phyloP scores from a whole-genome alignment of 2,113 vertebrate species.

The Morone chrysops region DNA sequence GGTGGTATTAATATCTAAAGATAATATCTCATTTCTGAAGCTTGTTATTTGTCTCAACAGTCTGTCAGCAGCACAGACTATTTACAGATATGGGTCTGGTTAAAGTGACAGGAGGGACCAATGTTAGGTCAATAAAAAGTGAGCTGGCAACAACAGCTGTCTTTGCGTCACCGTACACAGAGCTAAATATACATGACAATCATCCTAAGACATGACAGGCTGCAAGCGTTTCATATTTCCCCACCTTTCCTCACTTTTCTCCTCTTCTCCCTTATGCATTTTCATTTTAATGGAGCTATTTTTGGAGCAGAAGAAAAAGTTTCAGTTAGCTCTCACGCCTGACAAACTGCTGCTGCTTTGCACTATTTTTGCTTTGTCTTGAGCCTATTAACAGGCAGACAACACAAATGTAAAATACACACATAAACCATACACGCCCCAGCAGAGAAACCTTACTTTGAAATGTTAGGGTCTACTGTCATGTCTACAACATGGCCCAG shows the following conservation, averaged over 20 bases:
- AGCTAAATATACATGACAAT: slow-evolving; percentile 77
- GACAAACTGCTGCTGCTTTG: slow-evolving; percentile 63
- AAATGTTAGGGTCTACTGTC: slow-evolving; percentile 72
- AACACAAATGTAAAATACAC: slow-evolving; percentile 52
- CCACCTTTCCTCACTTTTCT: background rate
- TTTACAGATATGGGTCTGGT: slow-evolving; percentile 71
- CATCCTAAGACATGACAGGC: slow-evolving; percentile 60
- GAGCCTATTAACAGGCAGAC: slow-evolving; percentile 51
- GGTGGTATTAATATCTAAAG: slow-evolving; percentile 55
- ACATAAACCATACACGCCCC: slow-evolving; percentile 23
- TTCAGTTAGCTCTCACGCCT: background rate
- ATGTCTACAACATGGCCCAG: slow-evolving; percentile 66
- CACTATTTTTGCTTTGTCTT: slow-evolving; percentile 57
- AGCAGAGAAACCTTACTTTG: slow-evolving; percentile 49
- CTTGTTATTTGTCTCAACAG: slow-evolving; percentile 47
- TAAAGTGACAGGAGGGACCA: slow-evolving; percentile 60
- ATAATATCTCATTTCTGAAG: slow-evolving; percentile 57
- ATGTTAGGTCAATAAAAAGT: slow-evolving; percentile 67
- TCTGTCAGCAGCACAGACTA: slow-evolving; percentile 64
- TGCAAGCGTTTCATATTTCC: slow-evolving; percentile 42
- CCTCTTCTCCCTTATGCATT: background rate
- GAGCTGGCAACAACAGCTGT: slow-evolving; percentile 78
- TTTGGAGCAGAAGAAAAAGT: background rate
- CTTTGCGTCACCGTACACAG: slow-evolving; percentile 67
- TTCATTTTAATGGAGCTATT: background rate